A percentile compares a stretch with the other conserved stretches of the same genome.
These are phyloP conservation scores for Volucella bombylans DNA, from an alignment of 2,888 invertebrate species.

Conservation along the genomic window DNA sequence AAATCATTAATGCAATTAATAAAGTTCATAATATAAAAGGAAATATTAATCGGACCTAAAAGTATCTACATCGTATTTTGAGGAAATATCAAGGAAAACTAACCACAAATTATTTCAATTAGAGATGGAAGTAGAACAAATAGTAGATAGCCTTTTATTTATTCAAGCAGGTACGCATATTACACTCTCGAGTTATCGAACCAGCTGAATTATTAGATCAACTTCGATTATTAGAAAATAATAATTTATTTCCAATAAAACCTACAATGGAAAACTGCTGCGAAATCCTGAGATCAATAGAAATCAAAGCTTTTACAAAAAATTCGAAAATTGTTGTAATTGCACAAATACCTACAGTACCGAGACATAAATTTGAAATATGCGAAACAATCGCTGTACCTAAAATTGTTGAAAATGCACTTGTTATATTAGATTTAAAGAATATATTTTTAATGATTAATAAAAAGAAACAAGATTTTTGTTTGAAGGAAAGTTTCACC, in stretches of 20 bases:
- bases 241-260: slow-evolving; percentile 2
- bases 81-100: neutral
- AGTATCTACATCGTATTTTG: neutral
- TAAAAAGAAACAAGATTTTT: slow-evolving; percentile 33
- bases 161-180: slow-evolving; percentile 23
- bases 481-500: slow-evolving; percentile 20
- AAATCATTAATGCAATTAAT: slow-evolving; percentile 15
- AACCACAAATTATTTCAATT: slow-evolving; percentile 6
- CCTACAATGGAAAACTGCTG: slow-evolving; percentile 13
- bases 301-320: slow-evolving; percentile 24
- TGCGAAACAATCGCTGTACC: slow-evolving; percentile 31
- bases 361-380: slow-evolving; percentile 1
- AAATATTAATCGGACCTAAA: neutral
- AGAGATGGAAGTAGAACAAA: slow-evolving; percentile 17
- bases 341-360: slow-evolving; percentile 11
- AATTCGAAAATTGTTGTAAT: slow-evolving; percentile 14
- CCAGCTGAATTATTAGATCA: slow-evolving; percentile 12
- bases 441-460: slow-evolving; percentile 33
- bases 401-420: slow-evolving; percentile 23
- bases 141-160: slow-evolving; percentile 5
- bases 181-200: slow-evolving; percentile 5
- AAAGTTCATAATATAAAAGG: neutral
- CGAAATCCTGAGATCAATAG: slow-evolving; percentile 12
- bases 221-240: slow-evolving; percentile 8
- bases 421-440: slow-evolving; percentile 24